These are phyloP conservation scores for Anoura caudifer DNA, from an alignment of 2,113 vertebrate genomes.

Conservation along the genomic window DNA sequence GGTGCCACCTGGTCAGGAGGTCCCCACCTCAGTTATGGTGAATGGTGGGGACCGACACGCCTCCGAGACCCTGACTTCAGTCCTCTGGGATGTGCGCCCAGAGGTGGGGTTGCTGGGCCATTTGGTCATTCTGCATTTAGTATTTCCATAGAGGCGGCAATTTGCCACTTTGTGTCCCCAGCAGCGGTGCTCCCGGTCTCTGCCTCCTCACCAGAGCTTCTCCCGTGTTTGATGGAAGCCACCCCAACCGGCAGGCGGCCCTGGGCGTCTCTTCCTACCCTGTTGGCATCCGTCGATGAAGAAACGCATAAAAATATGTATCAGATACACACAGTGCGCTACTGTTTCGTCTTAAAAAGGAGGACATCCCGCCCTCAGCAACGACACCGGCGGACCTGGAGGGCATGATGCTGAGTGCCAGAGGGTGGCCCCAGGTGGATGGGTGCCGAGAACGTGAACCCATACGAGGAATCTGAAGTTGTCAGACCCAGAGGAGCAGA, in stretches of 20 bases:
- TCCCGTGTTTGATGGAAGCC: accelerated
- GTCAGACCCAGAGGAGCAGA: not conserved
- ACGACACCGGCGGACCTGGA: accelerated
- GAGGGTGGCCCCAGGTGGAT: not conserved
- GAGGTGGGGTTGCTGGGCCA: not conserved
- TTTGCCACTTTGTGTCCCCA: accelerated
- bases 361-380: not conserved
- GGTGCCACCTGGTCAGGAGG: accelerated
- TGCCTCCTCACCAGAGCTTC: accelerated
- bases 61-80: not conserved
- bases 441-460: not conserved
- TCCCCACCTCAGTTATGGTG: accelerated
- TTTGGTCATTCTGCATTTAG: accelerated
- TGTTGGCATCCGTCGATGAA: not conserved
- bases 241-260: not conserved
- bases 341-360: not conserved
- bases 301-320: not conserved
- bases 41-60: accelerated
- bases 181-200: accelerated
- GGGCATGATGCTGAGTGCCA: not conserved
- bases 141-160: accelerated
- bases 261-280: not conserved
- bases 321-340: not conserved
- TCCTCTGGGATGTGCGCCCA: not conserved
- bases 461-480: accelerated